These are phyloP conservation scores for Nymphicus hollandicus DNA, from an alignment of 2,113 vertebrate species.

Conservation along the genomic window DNA sequence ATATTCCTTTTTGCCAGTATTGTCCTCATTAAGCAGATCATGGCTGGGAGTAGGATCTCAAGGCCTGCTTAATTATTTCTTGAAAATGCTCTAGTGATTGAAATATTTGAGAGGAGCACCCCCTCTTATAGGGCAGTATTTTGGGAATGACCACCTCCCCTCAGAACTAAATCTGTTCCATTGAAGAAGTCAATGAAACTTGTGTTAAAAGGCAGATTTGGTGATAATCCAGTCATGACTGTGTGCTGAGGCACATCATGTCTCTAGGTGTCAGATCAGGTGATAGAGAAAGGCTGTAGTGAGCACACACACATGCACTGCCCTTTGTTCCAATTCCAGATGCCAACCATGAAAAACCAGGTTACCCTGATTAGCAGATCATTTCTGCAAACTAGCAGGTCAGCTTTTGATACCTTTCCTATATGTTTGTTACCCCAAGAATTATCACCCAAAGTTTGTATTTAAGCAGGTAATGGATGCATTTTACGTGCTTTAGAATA, in stretches of 20 bases:
- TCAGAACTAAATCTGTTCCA: not conserved
- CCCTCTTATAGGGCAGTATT: not conserved
- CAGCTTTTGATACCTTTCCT: not conserved
- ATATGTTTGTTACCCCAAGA: not conserved
- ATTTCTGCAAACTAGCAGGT: not conserved
- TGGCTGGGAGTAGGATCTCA: not conserved
- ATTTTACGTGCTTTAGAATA: not conserved
- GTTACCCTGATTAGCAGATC: not conserved
- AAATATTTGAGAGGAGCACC: not conserved
- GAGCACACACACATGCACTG: fast-evolving
- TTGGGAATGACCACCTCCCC: not conserved
- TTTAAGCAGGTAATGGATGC: not conserved
- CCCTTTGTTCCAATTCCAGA: not conserved
- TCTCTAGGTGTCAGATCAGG: not conserved
- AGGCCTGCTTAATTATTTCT: not conserved
- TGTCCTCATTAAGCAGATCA: not conserved
- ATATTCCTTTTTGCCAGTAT: not conserved
- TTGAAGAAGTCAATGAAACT: not conserved
- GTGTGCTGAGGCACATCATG: not conserved
- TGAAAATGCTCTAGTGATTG: not conserved
- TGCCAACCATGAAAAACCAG: too few species aligned
- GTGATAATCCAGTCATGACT: not conserved
- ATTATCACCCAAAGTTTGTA: not conserved
- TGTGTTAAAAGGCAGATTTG: fast-evolving
- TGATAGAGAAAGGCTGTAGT: not conserved